Percentiles rank a stretch among this genome's conserved stretches.
Conservation (phyloP, 2,888 invertebrate genomes). For the Cheilosia pagana region DNA sequence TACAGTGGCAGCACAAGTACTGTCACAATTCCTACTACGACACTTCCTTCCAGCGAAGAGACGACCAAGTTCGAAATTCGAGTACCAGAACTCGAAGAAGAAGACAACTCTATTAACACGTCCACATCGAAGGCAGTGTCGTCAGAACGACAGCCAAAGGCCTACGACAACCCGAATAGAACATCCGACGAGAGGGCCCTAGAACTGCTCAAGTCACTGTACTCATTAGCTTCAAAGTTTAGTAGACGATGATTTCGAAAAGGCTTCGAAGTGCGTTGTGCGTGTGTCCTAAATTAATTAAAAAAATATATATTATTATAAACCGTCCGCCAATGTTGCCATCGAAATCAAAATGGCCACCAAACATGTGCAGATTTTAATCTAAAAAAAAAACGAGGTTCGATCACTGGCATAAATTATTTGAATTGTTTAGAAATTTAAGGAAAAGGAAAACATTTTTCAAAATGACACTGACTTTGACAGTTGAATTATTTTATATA, state of each 20-base stretch:
- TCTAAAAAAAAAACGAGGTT: neutral
- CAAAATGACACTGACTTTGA: constrained; percentile 9
- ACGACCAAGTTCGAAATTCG: constrained; percentile 82
- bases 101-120: constrained; percentile 77
- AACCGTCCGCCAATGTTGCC: constrained; percentile 33
- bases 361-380: constrained; percentile 26
- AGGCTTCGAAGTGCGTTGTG: constrained; percentile 7
- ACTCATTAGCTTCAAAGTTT: constrained; percentile 93
- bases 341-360: constrained; percentile 35
- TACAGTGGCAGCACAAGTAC: constrained; percentile 78
- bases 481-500: constrained; percentile 2
- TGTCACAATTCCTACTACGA: constrained; percentile 45
- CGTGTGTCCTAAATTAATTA: constrained; percentile 23
- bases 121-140: constrained; percentile 76
- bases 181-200: constrained; percentile 91
- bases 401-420: constrained; percentile 14
- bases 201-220: constrained; percentile 92
- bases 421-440: constrained; percentile 29
- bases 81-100: constrained; percentile 81
- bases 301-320: neutral
- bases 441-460: constrained; percentile 11
- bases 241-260: constrained; percentile 85
- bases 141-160: constrained; percentile 76
- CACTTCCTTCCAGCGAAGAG: constrained; percentile 78
- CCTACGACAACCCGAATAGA: constrained; percentile 63